Evolutionary conservation across 2,113 vertebrate species (phyloP).

Genomic region (Oceanites oceanicus): DNA sequence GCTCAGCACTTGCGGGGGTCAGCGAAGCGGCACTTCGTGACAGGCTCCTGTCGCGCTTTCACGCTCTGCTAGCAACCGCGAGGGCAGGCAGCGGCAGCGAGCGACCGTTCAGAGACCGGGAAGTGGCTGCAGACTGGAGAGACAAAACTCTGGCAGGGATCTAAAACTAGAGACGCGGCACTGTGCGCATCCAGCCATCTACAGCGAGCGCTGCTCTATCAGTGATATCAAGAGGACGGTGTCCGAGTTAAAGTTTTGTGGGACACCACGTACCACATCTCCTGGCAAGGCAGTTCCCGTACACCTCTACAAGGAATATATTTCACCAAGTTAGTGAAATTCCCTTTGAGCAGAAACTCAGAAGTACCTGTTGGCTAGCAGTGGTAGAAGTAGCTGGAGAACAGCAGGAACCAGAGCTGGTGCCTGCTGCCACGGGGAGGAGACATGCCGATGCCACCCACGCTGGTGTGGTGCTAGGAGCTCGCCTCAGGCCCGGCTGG

Average conservation of each 20-base stretch:
- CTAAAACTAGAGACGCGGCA: accelerated
- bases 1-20: not conserved
- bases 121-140: not conserved
- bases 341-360: not conserved
- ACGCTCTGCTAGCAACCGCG: accelerated
- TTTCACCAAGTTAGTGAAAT: not conserved
- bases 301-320: accelerated
- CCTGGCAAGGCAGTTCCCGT: not conserved
- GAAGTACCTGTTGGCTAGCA: not conserved
- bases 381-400: not conserved
- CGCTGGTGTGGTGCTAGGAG: not conserved
- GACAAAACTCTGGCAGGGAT: not conserved
- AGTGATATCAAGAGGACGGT: not conserved
- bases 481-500: accelerated
- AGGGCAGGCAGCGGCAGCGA: not conserved
- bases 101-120: not conserved
- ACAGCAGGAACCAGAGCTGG: not conserved
- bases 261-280: not conserved
- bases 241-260: not conserved
- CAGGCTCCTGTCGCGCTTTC: not conserved
- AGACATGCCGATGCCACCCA: not conserved
- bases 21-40: not conserved
- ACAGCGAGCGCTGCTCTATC: not conserved
- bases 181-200: accelerated
- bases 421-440: not conserved